A percentile compares a stretch with the other conserved stretches of the same genome.
phyloP scores from a whole-genome alignment of 37 sponge, comb jelly and placozoan species.

The Axinella damicornis region DNA sequence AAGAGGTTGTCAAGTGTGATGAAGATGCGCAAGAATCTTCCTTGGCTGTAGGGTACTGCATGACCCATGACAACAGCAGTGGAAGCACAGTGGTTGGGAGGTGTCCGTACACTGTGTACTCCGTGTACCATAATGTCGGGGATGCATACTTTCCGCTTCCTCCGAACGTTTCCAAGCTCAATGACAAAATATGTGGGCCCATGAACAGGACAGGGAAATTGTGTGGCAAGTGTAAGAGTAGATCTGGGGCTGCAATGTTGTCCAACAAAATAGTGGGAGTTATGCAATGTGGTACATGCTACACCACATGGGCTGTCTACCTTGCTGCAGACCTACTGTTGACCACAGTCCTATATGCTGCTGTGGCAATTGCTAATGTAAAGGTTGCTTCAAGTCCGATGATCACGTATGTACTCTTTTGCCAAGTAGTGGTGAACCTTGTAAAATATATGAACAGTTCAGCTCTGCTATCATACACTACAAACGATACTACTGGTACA shows the following conservation, averaged over 20 bases:
- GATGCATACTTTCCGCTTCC: background rate
- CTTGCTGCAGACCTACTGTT: background rate
- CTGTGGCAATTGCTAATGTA: background rate
- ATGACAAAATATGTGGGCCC: conserved; percentile 3
- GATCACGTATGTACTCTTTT: background rate
- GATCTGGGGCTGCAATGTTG: background rate
- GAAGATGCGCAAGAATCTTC: too few species aligned
- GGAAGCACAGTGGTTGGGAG: background rate
- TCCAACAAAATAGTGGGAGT: background rate
- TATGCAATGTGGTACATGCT: background rate
- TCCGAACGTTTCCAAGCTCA: background rate
- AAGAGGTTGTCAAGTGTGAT: too few species aligned
- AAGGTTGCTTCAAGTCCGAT: background rate
- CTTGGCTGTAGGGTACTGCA: conserved; percentile 1
- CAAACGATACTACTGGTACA: too few species aligned
- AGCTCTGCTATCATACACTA: too few species aligned
- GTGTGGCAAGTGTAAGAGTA: conserved; percentile 10
- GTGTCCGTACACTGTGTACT: conserved; percentile 1
- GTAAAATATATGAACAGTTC: too few species aligned
- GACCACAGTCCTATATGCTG: background rate
- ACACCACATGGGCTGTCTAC: background rate
- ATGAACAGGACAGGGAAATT: conserved; percentile 15
- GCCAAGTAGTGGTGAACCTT: background rate
- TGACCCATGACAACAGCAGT: background rate
- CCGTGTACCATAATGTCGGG: too few species aligned